These are phyloP conservation scores for Tribolium freemani DNA, from an alignment of 2,888 invertebrate genomes.

Conservation along the genomic window DNA sequence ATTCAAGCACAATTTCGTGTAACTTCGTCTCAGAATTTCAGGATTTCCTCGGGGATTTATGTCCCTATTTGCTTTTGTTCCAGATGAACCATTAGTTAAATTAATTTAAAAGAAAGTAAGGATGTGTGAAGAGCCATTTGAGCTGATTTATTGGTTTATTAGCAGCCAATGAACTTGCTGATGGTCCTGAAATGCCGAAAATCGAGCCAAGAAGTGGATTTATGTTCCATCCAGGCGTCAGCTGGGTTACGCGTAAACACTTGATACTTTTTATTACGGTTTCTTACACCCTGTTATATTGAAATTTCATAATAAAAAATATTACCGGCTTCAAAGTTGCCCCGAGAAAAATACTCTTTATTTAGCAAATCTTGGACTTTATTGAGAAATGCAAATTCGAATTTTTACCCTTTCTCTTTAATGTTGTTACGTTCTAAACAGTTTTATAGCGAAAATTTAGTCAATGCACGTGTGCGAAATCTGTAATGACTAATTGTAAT, in stretches of 20 bases:
- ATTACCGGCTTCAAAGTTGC: neutral
- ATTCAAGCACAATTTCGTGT: neutral
- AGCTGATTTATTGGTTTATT: slow-evolving; percentile 58
- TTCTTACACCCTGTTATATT: slow-evolving; percentile 48
- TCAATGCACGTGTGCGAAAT: neutral
- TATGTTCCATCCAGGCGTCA: slow-evolving; percentile 60
- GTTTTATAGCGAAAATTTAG: no score
- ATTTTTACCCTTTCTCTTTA: neutral
- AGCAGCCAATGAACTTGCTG: slow-evolving; percentile 57
- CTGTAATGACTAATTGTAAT: neutral
- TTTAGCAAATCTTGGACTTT: neutral
- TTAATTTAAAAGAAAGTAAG: slow-evolving; percentile 21
- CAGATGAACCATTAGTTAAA: slow-evolving; percentile 13
- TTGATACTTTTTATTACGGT: slow-evolving; percentile 54
- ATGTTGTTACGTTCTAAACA: neutral
- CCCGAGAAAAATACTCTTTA: slow-evolving; percentile 8
- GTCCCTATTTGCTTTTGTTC: neutral
- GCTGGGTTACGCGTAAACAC: slow-evolving; percentile 60
- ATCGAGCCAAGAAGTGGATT: slow-evolving; percentile 55
- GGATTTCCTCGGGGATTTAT: neutral
- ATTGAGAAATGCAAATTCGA: neutral
- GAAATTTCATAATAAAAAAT: slow-evolving; percentile 53
- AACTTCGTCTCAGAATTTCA: neutral
- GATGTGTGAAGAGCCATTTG: slow-evolving; percentile 23
- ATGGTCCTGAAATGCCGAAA: slow-evolving; percentile 51